Evolutionary conservation across 2,797 vertebrate genomes (phyloP).

Genomic region (Brotula barbata): DNA sequence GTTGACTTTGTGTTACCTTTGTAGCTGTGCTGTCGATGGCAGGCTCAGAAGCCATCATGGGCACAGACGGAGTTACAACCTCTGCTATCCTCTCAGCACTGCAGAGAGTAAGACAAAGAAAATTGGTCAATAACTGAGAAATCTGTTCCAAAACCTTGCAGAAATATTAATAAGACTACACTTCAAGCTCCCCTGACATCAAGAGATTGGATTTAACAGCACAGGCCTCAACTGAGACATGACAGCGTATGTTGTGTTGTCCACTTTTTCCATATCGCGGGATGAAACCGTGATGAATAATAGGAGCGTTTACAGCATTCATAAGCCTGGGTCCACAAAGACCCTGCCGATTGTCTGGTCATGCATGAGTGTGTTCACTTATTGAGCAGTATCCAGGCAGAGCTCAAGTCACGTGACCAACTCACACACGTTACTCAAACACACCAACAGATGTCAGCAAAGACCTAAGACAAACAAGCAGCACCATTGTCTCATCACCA

Average conservation of each 20-base stretch:
- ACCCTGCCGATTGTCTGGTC: constrained; percentile 23
- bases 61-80: constrained; percentile 46
- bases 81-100: constrained; percentile 69
- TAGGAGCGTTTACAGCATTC: constrained; percentile 18
- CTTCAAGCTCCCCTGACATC: too few species aligned
- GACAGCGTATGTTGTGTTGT: too few species aligned
- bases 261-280: background rate
- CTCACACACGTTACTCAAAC: constrained; percentile 8
- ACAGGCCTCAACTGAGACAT: too few species aligned
- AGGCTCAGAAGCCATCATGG: constrained; percentile 54
- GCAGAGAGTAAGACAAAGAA: constrained; percentile 12
- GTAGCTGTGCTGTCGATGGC: constrained; percentile 43
- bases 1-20: constrained; percentile 62
- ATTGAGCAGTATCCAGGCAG: constrained; percentile 68
- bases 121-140: too few species aligned
- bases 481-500: background rate
- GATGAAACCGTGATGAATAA: background rate
- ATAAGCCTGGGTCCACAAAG: constrained; percentile 12
- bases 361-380: constrained; percentile 37
- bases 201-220: too few species aligned
- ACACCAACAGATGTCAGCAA: constrained; percentile 71
- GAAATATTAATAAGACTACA: too few species aligned
- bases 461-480: constrained; percentile 21
- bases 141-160: too few species aligned
- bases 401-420: constrained; percentile 62